Evolutionary conservation across 1,140 invertebrate genomes (phyloP).

Genomic region (Trichonephila clavipes): DNA sequence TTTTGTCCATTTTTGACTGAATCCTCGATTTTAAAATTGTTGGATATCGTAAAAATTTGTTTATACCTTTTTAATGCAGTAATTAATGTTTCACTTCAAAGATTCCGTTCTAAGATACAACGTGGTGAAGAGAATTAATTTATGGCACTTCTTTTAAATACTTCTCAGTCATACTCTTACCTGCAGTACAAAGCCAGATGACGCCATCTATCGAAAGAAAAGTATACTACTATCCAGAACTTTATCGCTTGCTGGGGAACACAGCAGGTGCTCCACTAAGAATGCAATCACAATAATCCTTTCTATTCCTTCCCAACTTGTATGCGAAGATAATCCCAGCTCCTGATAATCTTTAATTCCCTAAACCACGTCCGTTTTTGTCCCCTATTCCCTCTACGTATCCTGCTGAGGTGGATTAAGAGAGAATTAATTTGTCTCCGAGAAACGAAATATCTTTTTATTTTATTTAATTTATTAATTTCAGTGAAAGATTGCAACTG

Average conservation of each 20-base stretch:
- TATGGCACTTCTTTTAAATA: too few species aligned
- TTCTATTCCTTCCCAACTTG: conserved; percentile 19
- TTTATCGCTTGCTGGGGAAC: background rate
- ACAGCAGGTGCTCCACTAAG: conserved; percentile 31
- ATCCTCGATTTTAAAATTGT: too few species aligned
- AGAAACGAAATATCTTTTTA: background rate
- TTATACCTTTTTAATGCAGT: too few species aligned
- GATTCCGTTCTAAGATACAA: too few species aligned
- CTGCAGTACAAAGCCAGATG: background rate
- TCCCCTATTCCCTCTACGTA: background rate
- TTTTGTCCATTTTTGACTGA: too few species aligned
- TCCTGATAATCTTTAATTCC: conserved; percentile 48
- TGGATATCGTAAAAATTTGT: too few species aligned
- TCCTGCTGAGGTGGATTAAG: conserved; percentile 2
- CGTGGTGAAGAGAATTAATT: too few species aligned
- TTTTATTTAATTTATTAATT: background rate
- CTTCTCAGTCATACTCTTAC: background rate
- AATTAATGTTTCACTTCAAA: too few species aligned
- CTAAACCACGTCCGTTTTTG: conserved; percentile 37
- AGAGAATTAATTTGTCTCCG: background rate
- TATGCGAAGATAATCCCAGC: conserved; percentile 46
- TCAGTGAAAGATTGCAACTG: background rate
- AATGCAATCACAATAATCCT: conserved; percentile 52
- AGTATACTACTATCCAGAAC: background rate
- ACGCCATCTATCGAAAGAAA: conserved; percentile 18